Conservation (phyloP, 2,113 vertebrate species). For the Argyrosomus japonicus region DNA sequence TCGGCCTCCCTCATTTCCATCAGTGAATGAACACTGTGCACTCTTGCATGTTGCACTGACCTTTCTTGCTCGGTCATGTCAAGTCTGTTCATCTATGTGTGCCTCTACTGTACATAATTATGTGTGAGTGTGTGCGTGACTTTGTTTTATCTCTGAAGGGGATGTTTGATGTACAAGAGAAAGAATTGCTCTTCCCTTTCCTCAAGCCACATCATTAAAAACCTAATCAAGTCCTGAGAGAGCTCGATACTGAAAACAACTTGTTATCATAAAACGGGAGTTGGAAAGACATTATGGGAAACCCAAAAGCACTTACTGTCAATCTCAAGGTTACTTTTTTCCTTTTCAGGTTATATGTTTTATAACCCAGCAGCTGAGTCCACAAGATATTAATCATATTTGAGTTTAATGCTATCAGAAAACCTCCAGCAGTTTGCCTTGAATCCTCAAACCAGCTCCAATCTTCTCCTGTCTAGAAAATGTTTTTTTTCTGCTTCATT, state of each 20-base stretch:
- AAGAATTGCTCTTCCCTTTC: too few species aligned
- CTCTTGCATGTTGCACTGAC: conserved; percentile 50
- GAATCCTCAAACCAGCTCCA: background rate
- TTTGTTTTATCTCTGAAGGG: background rate
- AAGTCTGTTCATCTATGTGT: conserved; percentile 6
- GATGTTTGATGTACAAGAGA: too few species aligned
- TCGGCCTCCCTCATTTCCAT: conserved; percentile 18
- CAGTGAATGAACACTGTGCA: conserved; percentile 28
- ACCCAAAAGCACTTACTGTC: background rate
- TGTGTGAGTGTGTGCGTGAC: background rate
- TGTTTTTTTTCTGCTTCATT: background rate
- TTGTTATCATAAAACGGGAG: background rate
- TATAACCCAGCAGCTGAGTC: background rate
- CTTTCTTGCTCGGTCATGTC: conserved; percentile 25
- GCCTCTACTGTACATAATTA: background rate
- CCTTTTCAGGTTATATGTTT: background rate
- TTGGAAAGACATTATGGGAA: background rate
- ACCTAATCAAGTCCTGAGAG: background rate
- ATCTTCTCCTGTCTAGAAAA: background rate
- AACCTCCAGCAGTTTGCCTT: background rate
- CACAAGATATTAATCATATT: background rate
- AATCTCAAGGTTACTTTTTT: background rate
- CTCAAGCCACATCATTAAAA: background rate
- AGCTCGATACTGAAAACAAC: background rate
- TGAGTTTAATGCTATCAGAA: background rate